Evolutionary conservation across 2,113 vertebrate genomes (phyloP).

Genomic region (Pelecanus crispus): DNA sequence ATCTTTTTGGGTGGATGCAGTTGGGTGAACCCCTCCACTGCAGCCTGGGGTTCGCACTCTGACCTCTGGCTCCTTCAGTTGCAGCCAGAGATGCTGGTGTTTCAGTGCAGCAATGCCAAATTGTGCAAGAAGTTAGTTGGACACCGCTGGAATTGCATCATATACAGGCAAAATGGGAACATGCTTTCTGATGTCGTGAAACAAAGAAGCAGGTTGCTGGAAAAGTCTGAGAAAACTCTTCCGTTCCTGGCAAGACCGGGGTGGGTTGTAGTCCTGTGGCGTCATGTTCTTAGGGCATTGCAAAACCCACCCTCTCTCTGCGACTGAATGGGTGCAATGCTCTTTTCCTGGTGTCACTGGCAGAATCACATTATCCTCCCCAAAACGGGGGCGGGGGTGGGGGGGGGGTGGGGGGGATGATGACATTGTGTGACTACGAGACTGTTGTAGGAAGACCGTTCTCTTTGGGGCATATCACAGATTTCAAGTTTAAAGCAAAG

Average conservation of each 20-base stretch:
- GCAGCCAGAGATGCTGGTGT: not conserved
- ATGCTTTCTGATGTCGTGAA: not conserved
- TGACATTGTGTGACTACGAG: not conserved
- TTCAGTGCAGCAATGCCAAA: not conserved
- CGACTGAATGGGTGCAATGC: fast-evolving
- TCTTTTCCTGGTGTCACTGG: not conserved
- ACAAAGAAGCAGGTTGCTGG: not conserved
- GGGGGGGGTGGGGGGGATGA: no score
- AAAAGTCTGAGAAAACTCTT: not conserved
- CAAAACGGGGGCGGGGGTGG: no score
- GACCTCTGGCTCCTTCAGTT: not conserved
- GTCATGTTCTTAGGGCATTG: not conserved
- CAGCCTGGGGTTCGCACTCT: not conserved
- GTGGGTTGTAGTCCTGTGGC: not conserved
- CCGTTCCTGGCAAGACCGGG: not conserved
- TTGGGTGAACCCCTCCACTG: not conserved
- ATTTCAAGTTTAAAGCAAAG: not conserved
- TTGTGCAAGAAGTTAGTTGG: not conserved
- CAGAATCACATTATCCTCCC: not conserved
- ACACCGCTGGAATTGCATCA: not conserved
- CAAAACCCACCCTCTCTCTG: not conserved
- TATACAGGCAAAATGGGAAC: not conserved
- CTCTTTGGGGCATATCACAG: not conserved
- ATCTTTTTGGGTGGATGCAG: not conserved
- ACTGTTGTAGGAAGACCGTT: not conserved